These are phyloP conservation scores for Tokudaia muenninki DNA, from an alignment of 2,797 vertebrate genomes.

Conservation along the genomic window DNA sequence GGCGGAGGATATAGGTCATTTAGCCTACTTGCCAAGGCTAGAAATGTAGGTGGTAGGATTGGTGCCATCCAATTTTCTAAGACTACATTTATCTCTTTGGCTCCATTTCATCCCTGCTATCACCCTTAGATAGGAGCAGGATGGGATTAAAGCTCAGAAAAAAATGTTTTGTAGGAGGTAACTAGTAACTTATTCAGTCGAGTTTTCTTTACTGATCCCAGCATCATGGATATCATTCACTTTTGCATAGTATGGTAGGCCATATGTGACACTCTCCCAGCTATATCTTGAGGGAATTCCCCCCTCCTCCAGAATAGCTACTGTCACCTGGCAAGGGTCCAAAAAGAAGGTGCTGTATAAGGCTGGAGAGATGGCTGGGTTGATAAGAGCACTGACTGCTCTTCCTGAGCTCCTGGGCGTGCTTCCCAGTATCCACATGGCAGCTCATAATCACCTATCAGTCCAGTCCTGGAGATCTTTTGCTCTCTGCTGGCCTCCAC, in stretches of 20 bases:
- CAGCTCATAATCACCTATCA: not conserved
- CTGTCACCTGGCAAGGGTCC: not conserved
- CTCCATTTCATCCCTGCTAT: not conserved
- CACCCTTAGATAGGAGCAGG: not conserved
- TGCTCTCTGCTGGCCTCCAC: not conserved
- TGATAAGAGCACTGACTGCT: not conserved
- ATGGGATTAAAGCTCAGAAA: constrained; percentile 36
- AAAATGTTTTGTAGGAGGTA: not conserved
- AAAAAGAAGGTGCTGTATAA: not conserved
- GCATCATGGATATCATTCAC: not conserved
- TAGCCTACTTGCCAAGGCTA: constrained; percentile 49
- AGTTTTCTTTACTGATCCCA: not conserved
- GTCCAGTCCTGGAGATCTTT: not conserved
- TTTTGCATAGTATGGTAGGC: not conserved
- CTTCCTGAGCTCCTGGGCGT: not conserved
- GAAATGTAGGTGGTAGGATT: constrained; percentile 24
- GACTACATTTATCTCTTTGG: constrained; percentile 11
- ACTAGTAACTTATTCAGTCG: not conserved
- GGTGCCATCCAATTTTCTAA: constrained; percentile 2
- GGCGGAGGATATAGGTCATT: constrained; percentile 47
- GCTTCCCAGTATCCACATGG: not conserved
- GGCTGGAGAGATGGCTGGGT: not conserved
- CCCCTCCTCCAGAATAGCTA: not conserved
- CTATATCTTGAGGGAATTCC: not conserved
- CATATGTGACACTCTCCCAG: not conserved